A percentile compares a stretch with the other conserved stretches of the same genome.
These are phyloP conservation scores for Crotalus tigris DNA, from an alignment of 2,113 vertebrate genomes.

Conservation along the genomic window DNA sequence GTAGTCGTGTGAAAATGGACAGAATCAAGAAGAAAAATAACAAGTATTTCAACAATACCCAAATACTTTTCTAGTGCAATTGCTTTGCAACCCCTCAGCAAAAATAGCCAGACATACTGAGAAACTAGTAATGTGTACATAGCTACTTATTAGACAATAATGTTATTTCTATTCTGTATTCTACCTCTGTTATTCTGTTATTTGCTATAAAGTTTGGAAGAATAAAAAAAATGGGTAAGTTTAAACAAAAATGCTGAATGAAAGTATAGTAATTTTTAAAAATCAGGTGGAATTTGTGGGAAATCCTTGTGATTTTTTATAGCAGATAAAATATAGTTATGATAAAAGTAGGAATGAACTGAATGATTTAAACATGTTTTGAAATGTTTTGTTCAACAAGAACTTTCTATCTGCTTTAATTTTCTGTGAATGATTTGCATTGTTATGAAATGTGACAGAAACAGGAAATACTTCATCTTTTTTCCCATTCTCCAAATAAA, in stretches of 20 bases:
- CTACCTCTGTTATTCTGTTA: too few species aligned
- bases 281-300: neutral
- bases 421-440: neutral
- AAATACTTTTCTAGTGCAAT: neutral
- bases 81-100: neutral
- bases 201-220: constrained; percentile 28
- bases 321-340: constrained; percentile 18
- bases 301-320: neutral
- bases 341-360: neutral
- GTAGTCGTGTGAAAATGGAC: neutral
- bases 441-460: neutral
- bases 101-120: neutral
- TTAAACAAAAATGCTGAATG: constrained; percentile 1
- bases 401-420: neutral
- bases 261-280: neutral
- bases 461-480: neutral
- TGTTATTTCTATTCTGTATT: neutral
- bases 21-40: neutral
- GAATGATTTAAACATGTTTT: neutral
- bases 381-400: constrained; percentile 3
- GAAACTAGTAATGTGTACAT: neutral
- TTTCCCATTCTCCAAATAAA: neutral
- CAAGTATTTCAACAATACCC: neutral
- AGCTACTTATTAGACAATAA: neutral
- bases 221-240: constrained; percentile 11